Evolutionary conservation across 2,888 invertebrate species (phyloP).

Genomic region (Tetanocera ferruginea): DNA sequence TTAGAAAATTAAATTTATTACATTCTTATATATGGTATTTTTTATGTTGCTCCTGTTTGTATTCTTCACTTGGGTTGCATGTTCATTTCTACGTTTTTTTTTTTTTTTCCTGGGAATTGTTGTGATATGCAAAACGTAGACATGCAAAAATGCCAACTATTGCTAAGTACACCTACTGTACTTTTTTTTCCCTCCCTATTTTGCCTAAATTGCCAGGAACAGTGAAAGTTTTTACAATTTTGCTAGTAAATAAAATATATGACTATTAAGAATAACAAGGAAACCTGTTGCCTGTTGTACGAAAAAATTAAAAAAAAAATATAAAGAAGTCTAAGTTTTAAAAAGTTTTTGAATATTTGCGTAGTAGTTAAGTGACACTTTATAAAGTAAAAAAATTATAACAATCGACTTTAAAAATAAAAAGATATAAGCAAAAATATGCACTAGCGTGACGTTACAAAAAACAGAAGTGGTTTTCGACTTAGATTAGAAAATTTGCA

Average conservation of each 20-base stretch:
- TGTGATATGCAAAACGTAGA: slow-evolving; percentile 54
- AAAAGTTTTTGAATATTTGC: too few relatives aligned
- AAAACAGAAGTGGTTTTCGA: too few relatives aligned
- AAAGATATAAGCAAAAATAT: too few relatives aligned
- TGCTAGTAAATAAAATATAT: too few relatives aligned
- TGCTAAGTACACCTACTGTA: slow-evolving; percentile 17
- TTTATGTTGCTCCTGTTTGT: background rate
- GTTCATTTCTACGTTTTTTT: slow-evolving; percentile 51
- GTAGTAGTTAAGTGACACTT: too few relatives aligned
- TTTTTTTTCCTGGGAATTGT: slow-evolving; percentile 51
- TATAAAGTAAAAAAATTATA: too few relatives aligned
- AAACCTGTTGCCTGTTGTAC: too few relatives aligned
- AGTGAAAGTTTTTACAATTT: background rate
- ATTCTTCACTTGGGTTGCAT: slow-evolving; percentile 44
- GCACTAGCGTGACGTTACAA: too few relatives aligned
- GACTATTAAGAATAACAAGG: too few relatives aligned
- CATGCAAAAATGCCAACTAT: background rate
- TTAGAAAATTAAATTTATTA: slow-evolving; percentile 63
- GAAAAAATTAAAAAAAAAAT: background rate
- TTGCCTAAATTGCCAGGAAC: background rate
- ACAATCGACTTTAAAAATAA: too few relatives aligned
- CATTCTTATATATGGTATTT: slow-evolving; percentile 48
- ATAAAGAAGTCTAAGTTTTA: background rate
- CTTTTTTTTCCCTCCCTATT: background rate
- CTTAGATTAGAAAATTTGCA: too few relatives aligned